A percentile compares a stretch with the other conserved stretches of the same genome.
Evolutionary conservation across 1,140 invertebrate species (phyloP).

Genomic region (Drosophila pseudoananassae): DNA sequence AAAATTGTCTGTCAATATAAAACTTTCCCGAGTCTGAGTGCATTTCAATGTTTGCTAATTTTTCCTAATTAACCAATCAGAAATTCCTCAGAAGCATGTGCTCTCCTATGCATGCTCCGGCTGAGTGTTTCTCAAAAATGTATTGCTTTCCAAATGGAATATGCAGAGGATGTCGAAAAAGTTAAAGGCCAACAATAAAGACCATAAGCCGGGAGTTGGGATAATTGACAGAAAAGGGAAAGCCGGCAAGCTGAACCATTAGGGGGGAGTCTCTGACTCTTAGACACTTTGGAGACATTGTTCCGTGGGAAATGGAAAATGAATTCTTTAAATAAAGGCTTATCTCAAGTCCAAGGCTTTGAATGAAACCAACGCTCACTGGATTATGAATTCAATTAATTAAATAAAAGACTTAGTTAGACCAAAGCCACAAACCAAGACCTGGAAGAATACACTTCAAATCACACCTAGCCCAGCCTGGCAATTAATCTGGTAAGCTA

Average conservation of each 20-base stretch:
- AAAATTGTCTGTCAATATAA: slow-evolving; percentile 12
- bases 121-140: slow-evolving; percentile 6
- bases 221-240: slow-evolving; percentile 39
- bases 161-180: slow-evolving; percentile 1
- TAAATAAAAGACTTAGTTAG: neutral
- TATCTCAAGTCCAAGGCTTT: neutral
- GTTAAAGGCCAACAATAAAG: slow-evolving; percentile 38
- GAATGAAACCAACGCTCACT: neutral
- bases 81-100: neutral
- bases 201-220: slow-evolving; percentile 44
- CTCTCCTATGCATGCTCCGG: neutral
- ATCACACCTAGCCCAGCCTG: slow-evolving; percentile 13
- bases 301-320: slow-evolving; percentile 20
- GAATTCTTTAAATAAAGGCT: neutral
- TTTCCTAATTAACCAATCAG: slow-evolving; percentile 26
- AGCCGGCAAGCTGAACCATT: slow-evolving; percentile 11
- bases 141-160: slow-evolving; percentile 20
- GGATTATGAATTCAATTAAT: neutral
- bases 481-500: slow-evolving; percentile 35
- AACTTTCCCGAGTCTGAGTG: slow-evolving; percentile 11
- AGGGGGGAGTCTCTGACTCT: neutral
- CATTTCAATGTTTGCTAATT: slow-evolving; percentile 38
- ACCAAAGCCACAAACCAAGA: neutral
- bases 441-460: neutral
- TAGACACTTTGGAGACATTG: slow-evolving; percentile 31